These are phyloP conservation scores for Drosophila sturtevanti DNA, from an alignment of 1,140 invertebrate species.

Conservation along the genomic window DNA sequence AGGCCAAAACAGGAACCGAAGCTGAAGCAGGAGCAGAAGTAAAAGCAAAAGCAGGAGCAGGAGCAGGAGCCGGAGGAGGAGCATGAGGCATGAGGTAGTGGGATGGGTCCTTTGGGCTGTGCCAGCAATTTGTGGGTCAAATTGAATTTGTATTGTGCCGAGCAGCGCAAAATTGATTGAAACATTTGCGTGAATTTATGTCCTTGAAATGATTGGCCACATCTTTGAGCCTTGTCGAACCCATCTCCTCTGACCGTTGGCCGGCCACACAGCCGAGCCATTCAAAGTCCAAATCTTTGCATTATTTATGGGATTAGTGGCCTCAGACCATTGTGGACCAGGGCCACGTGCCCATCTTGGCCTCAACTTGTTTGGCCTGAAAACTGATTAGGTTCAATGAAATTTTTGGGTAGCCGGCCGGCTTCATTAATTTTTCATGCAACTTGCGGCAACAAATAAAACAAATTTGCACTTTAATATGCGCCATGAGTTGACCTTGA, in stretches of 20 bases:
- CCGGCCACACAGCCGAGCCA: constrained; percentile 8
- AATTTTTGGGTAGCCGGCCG: constrained; percentile 42
- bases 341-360: constrained; percentile 54
- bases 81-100: too few relatives aligned
- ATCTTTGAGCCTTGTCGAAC: constrained; percentile 46
- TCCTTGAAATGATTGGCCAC: constrained; percentile 77
- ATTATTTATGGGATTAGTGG: constrained; percentile 78
- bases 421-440: constrained; percentile 68
- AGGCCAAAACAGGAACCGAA: constrained; percentile 31
- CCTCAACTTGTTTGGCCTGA: constrained; percentile 61
- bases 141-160: constrained; percentile 79
- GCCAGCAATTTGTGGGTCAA: constrained; percentile 79
- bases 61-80: too few relatives aligned
- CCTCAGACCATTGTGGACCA: constrained; percentile 47
- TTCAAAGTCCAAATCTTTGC: constrained; percentile 39
- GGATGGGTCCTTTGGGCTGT: constrained; percentile 46
- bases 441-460: constrained; percentile 64
- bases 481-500: constrained; percentile 60
- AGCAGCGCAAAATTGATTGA: constrained; percentile 75
- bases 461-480: constrained; percentile 80
- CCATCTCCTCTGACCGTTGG: constrained; percentile 11
- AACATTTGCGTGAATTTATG: constrained; percentile 80
- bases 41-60: too few relatives aligned
- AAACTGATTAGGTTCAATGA: constrained; percentile 79
- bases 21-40: background rate